These are phyloP conservation scores for Trichopria drosophilae DNA, from an alignment of 2,888 invertebrate genomes.

Conservation along the genomic window DNA sequence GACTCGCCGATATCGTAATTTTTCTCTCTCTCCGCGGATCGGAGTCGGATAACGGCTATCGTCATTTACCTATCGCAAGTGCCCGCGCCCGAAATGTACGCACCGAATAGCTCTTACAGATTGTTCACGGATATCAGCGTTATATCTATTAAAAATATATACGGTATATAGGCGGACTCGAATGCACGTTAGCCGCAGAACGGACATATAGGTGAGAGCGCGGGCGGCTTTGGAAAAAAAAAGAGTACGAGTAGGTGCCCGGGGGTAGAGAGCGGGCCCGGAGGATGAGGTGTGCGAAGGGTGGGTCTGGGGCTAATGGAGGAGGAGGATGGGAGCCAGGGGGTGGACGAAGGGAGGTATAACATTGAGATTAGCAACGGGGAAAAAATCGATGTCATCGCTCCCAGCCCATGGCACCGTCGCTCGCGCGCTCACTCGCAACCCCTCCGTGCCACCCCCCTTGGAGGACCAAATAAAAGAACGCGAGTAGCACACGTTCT, in stretches of 20 bases:
- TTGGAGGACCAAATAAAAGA: conserved; percentile 54
- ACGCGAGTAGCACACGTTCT: conserved; percentile 50
- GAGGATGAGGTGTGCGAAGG: conserved; percentile 1
- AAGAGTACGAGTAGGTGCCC: no score
- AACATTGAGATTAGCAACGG: conserved; percentile 57
- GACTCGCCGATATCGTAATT: no score
- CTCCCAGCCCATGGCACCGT: conserved; percentile 46
- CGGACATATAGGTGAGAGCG: conserved; percentile 41
- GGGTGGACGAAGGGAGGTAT: conserved; percentile 36
- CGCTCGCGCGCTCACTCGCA: conserved; percentile 39
- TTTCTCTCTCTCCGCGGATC: no score
- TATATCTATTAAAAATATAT: no score
- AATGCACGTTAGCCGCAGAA: conserved; percentile 48
- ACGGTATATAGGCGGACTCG: conserved; percentile 49
- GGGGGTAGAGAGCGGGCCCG: conserved; percentile 15
- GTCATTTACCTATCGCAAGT: no score
- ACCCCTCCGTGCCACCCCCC: conserved; percentile 44
- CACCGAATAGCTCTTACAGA: no score
- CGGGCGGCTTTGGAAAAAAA: no score
- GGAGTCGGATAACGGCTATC: no score
- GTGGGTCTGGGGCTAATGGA: conserved; percentile 1
- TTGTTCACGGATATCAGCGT: no score
- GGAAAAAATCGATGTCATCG: conserved; percentile 59
- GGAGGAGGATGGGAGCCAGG: conserved; percentile 4
- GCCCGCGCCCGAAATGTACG: no score